Conservation (phyloP, 2,797 vertebrate species). For the Clarias platycephalus region DNA sequence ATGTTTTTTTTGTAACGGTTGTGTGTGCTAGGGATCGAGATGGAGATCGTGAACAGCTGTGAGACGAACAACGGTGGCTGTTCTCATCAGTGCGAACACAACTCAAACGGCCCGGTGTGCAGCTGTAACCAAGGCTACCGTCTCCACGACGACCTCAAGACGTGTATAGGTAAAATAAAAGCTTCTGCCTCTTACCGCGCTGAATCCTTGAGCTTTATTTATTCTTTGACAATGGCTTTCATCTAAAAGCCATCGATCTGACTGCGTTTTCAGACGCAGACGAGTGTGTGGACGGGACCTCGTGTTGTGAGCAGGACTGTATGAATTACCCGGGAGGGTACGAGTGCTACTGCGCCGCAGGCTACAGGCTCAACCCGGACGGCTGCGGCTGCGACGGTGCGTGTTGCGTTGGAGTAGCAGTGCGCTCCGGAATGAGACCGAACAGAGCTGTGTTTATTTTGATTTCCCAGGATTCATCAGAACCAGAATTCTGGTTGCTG, state of each 20-base stretch:
- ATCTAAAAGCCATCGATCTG: constrained; percentile 28
- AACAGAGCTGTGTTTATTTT: background rate
- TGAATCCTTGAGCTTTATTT: background rate
- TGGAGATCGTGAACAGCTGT: constrained; percentile 97
- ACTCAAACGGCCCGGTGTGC: constrained; percentile 80
- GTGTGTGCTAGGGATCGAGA: constrained; percentile 84
- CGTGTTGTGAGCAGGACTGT: constrained; percentile 91
- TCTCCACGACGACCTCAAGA: constrained; percentile 83
- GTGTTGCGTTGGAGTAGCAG: background rate
- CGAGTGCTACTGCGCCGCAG: constrained; percentile 88
- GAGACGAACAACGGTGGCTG: constrained; percentile 87
- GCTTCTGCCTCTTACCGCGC: constrained; percentile 19
- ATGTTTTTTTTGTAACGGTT: background rate
- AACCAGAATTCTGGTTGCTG: background rate
- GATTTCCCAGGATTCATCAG: background rate
- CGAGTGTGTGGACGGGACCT: constrained; percentile 78
- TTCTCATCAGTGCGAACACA: constrained; percentile 87
- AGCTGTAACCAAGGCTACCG: constrained; percentile 84
- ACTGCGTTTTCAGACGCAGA: constrained; percentile 78
- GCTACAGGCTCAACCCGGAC: constrained; percentile 80
- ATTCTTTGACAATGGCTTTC: background rate
- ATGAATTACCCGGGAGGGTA: constrained; percentile 92
- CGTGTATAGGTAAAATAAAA: constrained; percentile 78
- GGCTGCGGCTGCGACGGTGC: constrained; percentile 90
- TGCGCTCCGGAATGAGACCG: background rate